A percentile compares a stretch with the other conserved stretches of the same genome.
phyloP scores from a whole-genome alignment of 1,140 invertebrate species.

The Drosophila teissieri region DNA sequence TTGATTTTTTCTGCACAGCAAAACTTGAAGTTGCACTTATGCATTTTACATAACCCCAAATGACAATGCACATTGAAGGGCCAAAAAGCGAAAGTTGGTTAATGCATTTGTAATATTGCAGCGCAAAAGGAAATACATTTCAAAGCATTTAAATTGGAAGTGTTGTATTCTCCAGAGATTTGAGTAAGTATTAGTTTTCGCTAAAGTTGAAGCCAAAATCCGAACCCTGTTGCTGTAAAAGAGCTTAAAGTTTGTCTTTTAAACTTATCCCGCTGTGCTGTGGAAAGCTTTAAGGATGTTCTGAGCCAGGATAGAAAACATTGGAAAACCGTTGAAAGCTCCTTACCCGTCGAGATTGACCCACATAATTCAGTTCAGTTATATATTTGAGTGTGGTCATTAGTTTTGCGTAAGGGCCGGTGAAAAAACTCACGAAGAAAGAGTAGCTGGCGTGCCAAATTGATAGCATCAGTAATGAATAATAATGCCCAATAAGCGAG shows the following conservation, averaged over 20 bases:
- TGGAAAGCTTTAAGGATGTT: not conserved
- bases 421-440: conserved; percentile 13
- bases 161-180: not conserved
- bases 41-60: conserved; percentile 7
- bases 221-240: not conserved
- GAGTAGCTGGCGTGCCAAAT: conserved; percentile 51
- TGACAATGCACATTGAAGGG: conserved; percentile 6
- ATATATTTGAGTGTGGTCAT: not conserved
- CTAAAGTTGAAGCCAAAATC: not conserved
- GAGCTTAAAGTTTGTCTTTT: not conserved
- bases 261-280: too few species aligned
- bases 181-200: not conserved
- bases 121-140: not conserved
- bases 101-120: conserved; percentile 4
- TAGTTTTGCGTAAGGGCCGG: conserved; percentile 32
- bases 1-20: conserved; percentile 6
- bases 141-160: not conserved
- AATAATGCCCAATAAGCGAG: conserved; percentile 72
- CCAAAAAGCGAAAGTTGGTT: conserved; percentile 9
- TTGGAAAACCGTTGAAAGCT: not conserved
- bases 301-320: not conserved
- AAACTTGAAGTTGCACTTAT: conserved; percentile 2
- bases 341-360: not conserved
- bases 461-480: conserved; percentile 73
- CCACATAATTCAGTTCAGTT: not conserved